Conservation (phyloP, 1,140 invertebrate species). For the Panagrolaimus sp. region DNA sequence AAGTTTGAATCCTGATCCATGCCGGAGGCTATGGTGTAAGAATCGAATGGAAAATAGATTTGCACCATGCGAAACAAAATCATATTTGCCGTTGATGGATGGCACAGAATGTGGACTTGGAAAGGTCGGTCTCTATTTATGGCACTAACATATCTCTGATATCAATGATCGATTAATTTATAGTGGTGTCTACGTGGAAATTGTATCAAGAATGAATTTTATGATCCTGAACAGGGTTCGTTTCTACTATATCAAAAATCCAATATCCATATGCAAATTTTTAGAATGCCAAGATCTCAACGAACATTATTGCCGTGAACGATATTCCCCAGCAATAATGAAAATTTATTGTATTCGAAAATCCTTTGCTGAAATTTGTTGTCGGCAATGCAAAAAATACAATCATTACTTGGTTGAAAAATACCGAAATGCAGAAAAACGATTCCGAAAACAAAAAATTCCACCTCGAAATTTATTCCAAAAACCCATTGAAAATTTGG, state of each 20-base stretch:
- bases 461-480: constrained; percentile 10
- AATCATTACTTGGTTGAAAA: background rate
- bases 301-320: background rate
- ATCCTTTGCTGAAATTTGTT: background rate
- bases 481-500: too few species aligned
- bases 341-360: background rate
- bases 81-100: constrained; percentile 51
- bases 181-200: constrained; percentile 15
- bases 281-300: background rate
- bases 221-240: background rate
- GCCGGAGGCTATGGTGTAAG: constrained; percentile 52
- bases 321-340: background rate
- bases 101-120: constrained; percentile 46
- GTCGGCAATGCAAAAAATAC: constrained; percentile 14
- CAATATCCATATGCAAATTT: background rate
- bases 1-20: constrained; percentile 29
- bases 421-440: background rate
- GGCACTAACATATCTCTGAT: too few species aligned
- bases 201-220: background rate
- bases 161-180: too few species aligned
- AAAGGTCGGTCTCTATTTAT: too few species aligned
- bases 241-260: background rate
- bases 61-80: constrained; percentile 46
- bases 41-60: constrained; percentile 34
- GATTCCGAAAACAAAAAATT: constrained; percentile 5